These are phyloP conservation scores for Tyrophagus putrescentiae DNA, from an alignment of 1,140 invertebrate genomes.

Conservation along the genomic window DNA sequence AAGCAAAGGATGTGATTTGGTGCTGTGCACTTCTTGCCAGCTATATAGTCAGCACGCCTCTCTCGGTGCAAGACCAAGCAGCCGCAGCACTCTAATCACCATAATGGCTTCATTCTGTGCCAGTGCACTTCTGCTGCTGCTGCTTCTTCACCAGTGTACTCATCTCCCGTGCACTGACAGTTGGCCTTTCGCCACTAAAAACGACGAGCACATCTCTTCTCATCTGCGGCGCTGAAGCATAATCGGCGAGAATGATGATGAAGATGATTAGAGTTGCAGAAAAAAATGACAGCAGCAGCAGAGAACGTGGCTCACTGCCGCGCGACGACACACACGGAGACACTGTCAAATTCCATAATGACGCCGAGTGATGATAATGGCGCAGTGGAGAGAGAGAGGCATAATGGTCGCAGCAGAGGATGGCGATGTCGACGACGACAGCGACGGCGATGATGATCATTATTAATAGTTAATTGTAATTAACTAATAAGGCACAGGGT, in stretches of 20 bases:
- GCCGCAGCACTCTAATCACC: too few species aligned
- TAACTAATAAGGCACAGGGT: constrained; percentile 15
- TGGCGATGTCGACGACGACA: constrained; percentile 1
- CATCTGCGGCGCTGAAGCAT: too few species aligned
- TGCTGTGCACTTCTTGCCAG: too few species aligned
- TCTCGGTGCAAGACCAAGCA: too few species aligned
- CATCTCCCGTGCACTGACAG: too few species aligned
- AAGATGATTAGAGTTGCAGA: neutral
- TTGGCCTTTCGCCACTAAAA: too few species aligned
- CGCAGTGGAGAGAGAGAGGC: neutral
- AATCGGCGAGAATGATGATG: constrained; percentile 6
- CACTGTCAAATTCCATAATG: neutral
- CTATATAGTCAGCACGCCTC: too few species aligned
- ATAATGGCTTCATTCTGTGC: too few species aligned
- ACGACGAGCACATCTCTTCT: too few species aligned
- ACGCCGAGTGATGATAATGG: constrained; percentile 3
- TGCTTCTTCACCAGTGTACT: too few species aligned
- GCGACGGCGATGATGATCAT: constrained; percentile 9
- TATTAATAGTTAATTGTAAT: constrained; percentile 16
- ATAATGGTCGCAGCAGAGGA: neutral
- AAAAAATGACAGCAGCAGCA: neutral
- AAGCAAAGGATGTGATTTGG: too few species aligned
- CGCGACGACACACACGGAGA: neutral
- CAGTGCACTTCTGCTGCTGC: too few species aligned
- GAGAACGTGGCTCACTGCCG: neutral